phyloP scores from a whole-genome alignment of 2,888 invertebrate genomes.

The Chouioia cunea region DNA sequence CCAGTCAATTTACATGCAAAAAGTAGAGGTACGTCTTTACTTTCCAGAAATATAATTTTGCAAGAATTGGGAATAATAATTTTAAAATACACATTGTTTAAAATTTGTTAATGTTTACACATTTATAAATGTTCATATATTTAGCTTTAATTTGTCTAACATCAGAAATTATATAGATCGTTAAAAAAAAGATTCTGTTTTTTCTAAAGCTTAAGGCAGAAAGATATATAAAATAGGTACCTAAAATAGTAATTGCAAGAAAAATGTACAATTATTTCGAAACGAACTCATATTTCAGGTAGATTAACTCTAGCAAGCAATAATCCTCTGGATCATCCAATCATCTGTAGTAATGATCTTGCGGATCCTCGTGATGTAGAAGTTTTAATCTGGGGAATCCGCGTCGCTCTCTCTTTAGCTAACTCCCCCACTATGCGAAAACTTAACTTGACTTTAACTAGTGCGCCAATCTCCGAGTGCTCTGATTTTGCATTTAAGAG shows the following conservation, averaged over 20 bases:
- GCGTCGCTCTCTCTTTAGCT: constrained; percentile 71
- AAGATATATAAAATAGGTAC: too few species aligned
- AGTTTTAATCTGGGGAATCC: constrained; percentile 75
- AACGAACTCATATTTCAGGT: constrained; percentile 51
- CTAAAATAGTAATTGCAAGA: too few species aligned
- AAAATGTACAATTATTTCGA: too few species aligned
- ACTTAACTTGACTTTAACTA: constrained; percentile 47
- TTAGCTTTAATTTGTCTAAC: too few species aligned
- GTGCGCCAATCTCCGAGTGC: constrained; percentile 48
- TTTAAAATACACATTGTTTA: neutral
- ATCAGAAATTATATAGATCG: too few species aligned
- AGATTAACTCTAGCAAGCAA: constrained; percentile 74
- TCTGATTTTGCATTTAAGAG: constrained; percentile 55
- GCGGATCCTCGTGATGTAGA: constrained; percentile 75
- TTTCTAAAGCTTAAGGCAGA: too few species aligned
- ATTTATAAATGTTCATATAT: too few species aligned
- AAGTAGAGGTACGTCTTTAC: constrained; percentile 71
- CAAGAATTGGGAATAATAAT: neutral
- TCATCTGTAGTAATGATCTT: constrained; percentile 84
- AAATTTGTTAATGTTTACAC: too few species aligned
- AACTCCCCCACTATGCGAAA: constrained; percentile 69
- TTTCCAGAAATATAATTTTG: neutral
- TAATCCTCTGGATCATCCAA: constrained; percentile 78
- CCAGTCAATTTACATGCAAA: constrained; percentile 76
- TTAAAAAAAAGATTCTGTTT: too few species aligned